Evolutionary conservation across 1,140 invertebrate species (phyloP).

Genomic region (Papilio aristodemus): DNA sequence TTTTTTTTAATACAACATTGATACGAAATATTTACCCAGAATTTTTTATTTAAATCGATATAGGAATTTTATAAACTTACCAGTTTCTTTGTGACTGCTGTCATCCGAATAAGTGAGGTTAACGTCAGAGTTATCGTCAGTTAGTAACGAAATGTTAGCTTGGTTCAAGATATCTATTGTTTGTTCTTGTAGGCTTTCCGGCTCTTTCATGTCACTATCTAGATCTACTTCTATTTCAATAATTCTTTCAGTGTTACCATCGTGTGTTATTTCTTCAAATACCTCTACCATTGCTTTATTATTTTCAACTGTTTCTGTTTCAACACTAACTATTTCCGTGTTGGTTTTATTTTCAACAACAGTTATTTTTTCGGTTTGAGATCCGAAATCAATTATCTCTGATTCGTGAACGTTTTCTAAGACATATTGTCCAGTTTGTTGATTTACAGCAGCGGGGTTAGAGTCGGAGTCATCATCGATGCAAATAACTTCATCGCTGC

Average conservation of each 20-base stretch:
- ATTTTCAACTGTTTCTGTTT: background rate
- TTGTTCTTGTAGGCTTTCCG: constrained; percentile 31
- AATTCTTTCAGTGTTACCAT: constrained; percentile 31
- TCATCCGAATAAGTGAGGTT: constrained; percentile 65
- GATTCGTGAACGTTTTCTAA: constrained; percentile 20
- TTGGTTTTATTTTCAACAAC: constrained; percentile 15
- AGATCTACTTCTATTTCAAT: constrained; percentile 23
- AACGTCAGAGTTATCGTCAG: constrained; percentile 63
- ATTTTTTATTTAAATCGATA: no score
- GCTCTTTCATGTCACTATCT: constrained; percentile 16
- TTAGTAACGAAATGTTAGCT: constrained; percentile 56
- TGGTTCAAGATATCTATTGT: constrained; percentile 52
- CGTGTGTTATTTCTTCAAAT: background rate
- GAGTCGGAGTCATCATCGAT: constrained; percentile 59
- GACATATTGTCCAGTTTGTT: constrained; percentile 46
- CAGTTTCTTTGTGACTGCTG: constrained; percentile 40
- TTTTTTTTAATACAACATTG: no score
- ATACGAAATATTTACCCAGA: no score
- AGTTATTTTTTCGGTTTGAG: constrained; percentile 34
- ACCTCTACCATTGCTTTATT: background rate
- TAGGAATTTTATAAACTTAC: no score
- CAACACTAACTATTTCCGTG: background rate
- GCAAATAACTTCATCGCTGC: constrained; percentile 58
- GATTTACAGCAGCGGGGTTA: constrained; percentile 39
- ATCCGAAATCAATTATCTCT: constrained; percentile 27